Evolutionary conservation across 2,888 invertebrate genomes (phyloP), one percentile per base, ranked within the genome.

Genomic region (Lepidochitona cinerea): DNA sequence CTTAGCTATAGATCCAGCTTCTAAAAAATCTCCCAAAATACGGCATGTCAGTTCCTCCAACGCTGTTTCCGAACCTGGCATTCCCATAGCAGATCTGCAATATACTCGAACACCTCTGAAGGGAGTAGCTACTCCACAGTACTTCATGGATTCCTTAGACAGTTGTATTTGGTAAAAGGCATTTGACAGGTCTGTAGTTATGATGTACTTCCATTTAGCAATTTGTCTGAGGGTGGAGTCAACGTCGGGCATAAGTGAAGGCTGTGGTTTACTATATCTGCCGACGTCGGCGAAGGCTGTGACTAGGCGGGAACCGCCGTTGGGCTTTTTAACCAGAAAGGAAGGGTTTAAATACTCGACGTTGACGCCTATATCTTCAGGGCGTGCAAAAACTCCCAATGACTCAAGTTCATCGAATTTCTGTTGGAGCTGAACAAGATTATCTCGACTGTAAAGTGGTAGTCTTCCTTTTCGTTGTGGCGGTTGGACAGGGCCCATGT

Each of bases 291-390:
- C 73, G 37, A n/a, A 82, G 5, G 81, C 78, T 7, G 81, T 81
- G 26, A 81, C 81, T 9, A 83, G 69, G 14, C 81, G 71, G 68
- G 69, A 76, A 29, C 73, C 76, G 14, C 83, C 79, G 23, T 26
- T 37, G 1, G 70, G 66, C 65, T 79, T 81, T 53, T 79, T 81
- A 0, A 83, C 76, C 12, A 84, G 72, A 64, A 83, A 84, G 4
- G 80, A 79, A 0, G 82, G 84, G 65, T 81, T 83, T 12, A 83
- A 41, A 36, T 84, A 83, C 52, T 84, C 81, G 4, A 77, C 79
- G 3, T 41, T 66, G 1, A 76, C 37, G 36, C 68, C 75, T 18
- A 75, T 54, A 68, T 77, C 73, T 68, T 81, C 82, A 23, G 81
- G 81, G 9, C 66, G 41, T 4, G 35, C 37, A 37, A 80, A 78